Evolutionary conservation across 2,113 vertebrate genomes (phyloP), one percentile per base, ranked within the genome.

Genomic region (Misgurnus anguillicaudatus): DNA sequence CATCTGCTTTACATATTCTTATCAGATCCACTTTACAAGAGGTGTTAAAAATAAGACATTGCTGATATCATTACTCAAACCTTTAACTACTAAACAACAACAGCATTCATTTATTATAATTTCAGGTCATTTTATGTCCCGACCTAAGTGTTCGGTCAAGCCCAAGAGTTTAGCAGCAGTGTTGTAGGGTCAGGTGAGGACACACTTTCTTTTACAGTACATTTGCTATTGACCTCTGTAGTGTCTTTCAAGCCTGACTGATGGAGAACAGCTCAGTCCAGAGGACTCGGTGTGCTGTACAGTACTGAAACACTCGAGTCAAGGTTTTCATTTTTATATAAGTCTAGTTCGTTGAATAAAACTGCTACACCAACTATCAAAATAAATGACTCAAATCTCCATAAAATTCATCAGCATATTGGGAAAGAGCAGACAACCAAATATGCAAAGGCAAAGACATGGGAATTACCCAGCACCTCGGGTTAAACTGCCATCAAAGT

Each of bases 211-310:
- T 9, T 70, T 70, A 55, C 48, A 55, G 68, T 57, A 31, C 38
- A 13, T 57, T 57, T 71, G 31, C 17, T 71, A 14, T 19, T 11
- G 51, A 73, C 70, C 70, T 42, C 11, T 4, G 36, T 9, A 13
- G 53, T 73, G 70, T 58, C 51, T 73, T 73, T 73, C 53, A 73
- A 60, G 70, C 53, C 11, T 73, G 70, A 73, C 53, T 73, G 53
- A 73, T 60, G 41, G 41, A 60, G 53, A 19, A 21, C 42, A 24
- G 38, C 13, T 10, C 70, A 24, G 53, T 17, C 68, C 14, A 5
- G n/a, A 71, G 68, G 68, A 55, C 39, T 57, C 9, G 16, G 55
- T 21, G 47, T 19, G 31, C 66, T 39, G 48, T 69, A 69, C 24
- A 69, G 47, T 36, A 16, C 67, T 21, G 13, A 72, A 53, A 57